Percentiles rank a stretch among this genome's conserved stretches.
Conservation (phyloP, 2,113 vertebrate genomes). For the Saguinus imperator region DNA sequence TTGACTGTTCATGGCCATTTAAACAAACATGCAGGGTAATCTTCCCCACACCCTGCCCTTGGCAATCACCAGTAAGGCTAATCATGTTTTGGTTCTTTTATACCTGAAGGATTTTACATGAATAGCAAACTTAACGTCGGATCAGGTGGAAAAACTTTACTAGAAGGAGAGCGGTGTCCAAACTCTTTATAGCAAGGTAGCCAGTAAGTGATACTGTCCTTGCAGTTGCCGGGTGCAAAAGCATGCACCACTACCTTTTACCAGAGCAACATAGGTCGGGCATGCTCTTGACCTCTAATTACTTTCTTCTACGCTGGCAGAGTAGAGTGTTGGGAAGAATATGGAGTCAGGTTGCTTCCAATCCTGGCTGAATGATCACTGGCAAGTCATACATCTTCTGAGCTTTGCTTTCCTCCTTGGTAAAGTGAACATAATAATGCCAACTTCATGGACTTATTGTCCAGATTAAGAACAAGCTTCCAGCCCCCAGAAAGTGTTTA, state of each 20-base stretch:
- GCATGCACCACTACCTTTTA: background rate
- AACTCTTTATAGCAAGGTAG: background rate
- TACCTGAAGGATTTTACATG: background rate
- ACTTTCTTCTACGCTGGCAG: background rate
- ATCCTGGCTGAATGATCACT: background rate
- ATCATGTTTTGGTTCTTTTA: background rate
- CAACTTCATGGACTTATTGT: background rate
- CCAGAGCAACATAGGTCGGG: background rate
- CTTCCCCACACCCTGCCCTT: fast-evolving
- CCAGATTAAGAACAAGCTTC: background rate
- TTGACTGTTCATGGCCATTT: background rate
- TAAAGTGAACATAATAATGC: background rate
- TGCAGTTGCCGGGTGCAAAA: background rate
- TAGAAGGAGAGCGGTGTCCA: background rate
- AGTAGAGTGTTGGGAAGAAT: background rate
- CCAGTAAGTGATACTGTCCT: background rate
- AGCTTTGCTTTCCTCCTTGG: background rate
- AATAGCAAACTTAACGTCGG: background rate
- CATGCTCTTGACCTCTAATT: background rate
- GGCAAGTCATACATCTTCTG: background rate
- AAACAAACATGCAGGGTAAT: background rate
- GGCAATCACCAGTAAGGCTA: background rate
- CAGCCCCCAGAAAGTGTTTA: background rate
- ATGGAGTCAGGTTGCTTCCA: background rate
- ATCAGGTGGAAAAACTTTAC: background rate